Conservation (phyloP, 1,140 invertebrate genomes). For the Diorhabda carinulata region DNA sequence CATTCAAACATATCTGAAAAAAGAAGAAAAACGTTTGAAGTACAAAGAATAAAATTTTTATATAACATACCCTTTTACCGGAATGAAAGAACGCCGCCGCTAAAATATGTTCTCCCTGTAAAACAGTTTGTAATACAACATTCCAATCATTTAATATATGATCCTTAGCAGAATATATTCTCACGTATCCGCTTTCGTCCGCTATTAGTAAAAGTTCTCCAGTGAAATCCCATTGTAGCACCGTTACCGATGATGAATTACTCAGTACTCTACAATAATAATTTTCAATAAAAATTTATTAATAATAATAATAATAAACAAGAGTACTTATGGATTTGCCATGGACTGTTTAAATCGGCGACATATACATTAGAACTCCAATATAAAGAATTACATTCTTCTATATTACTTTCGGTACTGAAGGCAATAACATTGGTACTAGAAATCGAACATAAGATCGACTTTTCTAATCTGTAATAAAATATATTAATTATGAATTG, state of each 20-base stretch:
- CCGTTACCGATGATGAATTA: constrained; percentile 62
- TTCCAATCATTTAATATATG: constrained; percentile 80
- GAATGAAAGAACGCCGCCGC: constrained; percentile 79
- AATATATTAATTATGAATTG: no score
- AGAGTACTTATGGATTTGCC: constrained; percentile 69
- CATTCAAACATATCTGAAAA: constrained; percentile 54
- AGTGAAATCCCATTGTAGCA: constrained; percentile 79
- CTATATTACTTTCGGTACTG: constrained; percentile 65
- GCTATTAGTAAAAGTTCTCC: constrained; percentile 75
- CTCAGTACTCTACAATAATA: constrained; percentile 51
- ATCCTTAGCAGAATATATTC: constrained; percentile 74
- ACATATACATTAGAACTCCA: constrained; percentile 81
- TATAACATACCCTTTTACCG: constrained; percentile 62
- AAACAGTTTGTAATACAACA: constrained; percentile 42
- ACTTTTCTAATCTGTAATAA: constrained; percentile 39
- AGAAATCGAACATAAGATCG: constrained; percentile 66
- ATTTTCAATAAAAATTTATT: constrained; percentile 2
- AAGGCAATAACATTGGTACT: constrained; percentile 78
- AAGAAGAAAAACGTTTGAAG: constrained; percentile 16
- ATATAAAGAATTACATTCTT: constrained; percentile 61
- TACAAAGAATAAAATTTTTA: neutral
- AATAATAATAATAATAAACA: constrained; percentile 1
- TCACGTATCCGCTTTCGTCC: constrained; percentile 69
- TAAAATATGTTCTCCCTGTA: constrained; percentile 76
- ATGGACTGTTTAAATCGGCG: constrained; percentile 80